Evolutionary conservation across 1,140 invertebrate genomes (phyloP).

Genomic region (Drosophila ambigua): DNA sequence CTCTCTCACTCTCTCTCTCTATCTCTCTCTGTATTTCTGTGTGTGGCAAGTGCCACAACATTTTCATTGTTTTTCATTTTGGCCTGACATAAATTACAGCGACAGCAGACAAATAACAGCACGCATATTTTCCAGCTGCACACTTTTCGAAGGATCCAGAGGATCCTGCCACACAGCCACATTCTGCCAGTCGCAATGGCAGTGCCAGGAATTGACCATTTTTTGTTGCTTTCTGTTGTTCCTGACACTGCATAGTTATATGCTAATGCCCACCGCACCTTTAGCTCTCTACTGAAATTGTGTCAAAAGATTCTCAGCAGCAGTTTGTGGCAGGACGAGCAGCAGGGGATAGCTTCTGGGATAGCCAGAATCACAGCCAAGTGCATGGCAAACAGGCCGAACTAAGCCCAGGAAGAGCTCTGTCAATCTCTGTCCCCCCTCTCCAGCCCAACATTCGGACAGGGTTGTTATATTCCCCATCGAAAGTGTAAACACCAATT

Average conservation of each 20-base stretch:
- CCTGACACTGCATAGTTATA: conserved; percentile 53
- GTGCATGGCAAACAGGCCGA: conserved; percentile 31
- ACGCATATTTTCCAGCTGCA: conserved; percentile 57
- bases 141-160: conserved; percentile 12
- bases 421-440: background rate
- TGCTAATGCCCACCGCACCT: conserved; percentile 45
- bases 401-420: background rate
- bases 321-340: conserved; percentile 24
- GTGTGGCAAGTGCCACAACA: conserved; percentile 53
- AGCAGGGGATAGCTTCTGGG: conserved; percentile 24
- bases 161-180: conserved; percentile 12
- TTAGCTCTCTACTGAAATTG: conserved; percentile 20
- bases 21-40: conserved; percentile 15
- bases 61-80: conserved; percentile 63
- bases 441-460: background rate
- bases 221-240: conserved; percentile 11
- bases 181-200: conserved; percentile 27
- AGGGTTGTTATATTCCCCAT: conserved; percentile 2
- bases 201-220: conserved; percentile 21
- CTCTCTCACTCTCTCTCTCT: no score
- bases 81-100: conserved; percentile 71
- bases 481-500: conserved; percentile 59
- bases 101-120: conserved; percentile 52
- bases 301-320: conserved; percentile 20
- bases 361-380: conserved; percentile 16